Conservation (phyloP, 2,113 vertebrate genomes). For the Pseudorectes ferrugineus region DNA sequence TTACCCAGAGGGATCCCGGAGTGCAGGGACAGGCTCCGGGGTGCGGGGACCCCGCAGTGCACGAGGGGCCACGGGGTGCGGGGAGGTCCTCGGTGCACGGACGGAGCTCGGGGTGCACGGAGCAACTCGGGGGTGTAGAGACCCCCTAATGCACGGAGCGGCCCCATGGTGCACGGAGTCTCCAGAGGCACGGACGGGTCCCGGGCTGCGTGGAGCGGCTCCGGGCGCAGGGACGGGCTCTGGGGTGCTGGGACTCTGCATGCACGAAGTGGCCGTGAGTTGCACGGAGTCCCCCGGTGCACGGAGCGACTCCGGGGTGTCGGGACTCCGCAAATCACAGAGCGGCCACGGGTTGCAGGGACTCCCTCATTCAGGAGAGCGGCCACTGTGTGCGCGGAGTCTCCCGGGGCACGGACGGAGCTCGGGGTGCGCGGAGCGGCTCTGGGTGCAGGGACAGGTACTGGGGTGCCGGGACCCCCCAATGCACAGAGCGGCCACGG, state of each 20-base stretch:
- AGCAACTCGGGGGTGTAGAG: not conserved
- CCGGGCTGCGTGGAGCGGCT: not conserved
- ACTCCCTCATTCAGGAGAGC: not conserved
- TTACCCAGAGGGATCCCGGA: not conserved
- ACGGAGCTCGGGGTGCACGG: not conserved
- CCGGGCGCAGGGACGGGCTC: not conserved
- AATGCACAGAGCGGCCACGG: not conserved
- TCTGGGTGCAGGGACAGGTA: not conserved
- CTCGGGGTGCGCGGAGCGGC: not conserved
- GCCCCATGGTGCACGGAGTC: not conserved
- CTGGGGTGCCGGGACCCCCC: not conserved
- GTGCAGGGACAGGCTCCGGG: not conserved
- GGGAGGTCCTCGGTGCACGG: not conserved
- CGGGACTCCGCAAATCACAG: not conserved
- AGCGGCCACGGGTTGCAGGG: too few species aligned
- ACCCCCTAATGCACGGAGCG: too few species aligned
- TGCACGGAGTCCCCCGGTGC: not conserved
- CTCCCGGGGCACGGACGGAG: not conserved
- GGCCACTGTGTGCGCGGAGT: not conserved
- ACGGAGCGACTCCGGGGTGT: not conserved
- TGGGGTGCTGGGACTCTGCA: too few species aligned
- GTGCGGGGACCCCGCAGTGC: fast-evolving
- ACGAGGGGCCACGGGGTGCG: too few species aligned
- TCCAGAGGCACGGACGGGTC: not conserved
- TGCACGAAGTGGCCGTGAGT: not conserved